phyloP scores from a whole-genome alignment of 2,113 vertebrate genomes.

The Phalacrocorax carbo region DNA sequence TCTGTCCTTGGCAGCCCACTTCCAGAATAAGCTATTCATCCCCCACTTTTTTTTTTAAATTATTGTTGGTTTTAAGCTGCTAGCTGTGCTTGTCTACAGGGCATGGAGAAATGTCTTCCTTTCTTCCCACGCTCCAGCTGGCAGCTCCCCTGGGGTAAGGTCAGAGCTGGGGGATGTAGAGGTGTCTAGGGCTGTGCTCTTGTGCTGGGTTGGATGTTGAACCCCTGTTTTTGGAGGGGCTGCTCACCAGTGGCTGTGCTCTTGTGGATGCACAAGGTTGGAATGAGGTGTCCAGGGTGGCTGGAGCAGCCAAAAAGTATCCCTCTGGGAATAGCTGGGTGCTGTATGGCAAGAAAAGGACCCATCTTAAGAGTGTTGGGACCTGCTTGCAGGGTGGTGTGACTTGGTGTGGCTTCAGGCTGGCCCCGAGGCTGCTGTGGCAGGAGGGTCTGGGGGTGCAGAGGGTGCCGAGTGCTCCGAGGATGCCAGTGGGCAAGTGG shows the following conservation, averaged over 20 bases:
- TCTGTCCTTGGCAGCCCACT: not conserved
- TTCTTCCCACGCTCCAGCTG: not conserved
- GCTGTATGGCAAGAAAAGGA: not conserved
- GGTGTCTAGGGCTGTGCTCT: not conserved
- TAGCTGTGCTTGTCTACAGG: slow-evolving; percentile 33
- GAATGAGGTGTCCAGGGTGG: not conserved
- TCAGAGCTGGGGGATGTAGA: not conserved
- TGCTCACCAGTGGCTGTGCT: not conserved
- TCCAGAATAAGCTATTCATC: slow-evolving; percentile 39
- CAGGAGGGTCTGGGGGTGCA: not conserved
- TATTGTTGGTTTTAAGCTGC: not conserved
- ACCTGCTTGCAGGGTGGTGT: not conserved
- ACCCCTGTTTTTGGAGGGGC: not conserved
- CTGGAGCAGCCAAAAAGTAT: not conserved
- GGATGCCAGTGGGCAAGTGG: not conserved
- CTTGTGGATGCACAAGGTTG: not conserved
- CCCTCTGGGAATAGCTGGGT: not conserved
- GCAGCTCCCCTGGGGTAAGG: not conserved
- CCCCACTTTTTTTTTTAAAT: not conserved
- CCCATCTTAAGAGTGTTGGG: accelerated
- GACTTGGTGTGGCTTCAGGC: not conserved
- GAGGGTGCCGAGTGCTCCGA: accelerated
- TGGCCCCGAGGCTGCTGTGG: not conserved
- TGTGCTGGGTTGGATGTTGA: not conserved
- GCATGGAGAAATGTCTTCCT: slow-evolving; percentile 30